phyloP scores from a whole-genome alignment of 2,888 invertebrate genomes.

The Halocaridina rubra region DNA sequence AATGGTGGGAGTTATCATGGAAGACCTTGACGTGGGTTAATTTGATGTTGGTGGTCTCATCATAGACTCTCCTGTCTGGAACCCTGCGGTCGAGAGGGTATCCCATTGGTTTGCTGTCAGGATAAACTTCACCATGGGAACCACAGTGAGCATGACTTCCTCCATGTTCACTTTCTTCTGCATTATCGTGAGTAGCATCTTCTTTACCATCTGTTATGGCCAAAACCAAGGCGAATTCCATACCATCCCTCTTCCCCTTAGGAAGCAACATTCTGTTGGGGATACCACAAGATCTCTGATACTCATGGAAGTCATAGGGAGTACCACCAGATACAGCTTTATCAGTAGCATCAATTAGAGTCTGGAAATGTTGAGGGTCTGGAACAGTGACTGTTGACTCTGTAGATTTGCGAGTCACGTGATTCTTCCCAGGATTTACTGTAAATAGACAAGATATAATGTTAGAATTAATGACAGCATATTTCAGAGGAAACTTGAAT shows the following conservation, averaged over 20 bases:
- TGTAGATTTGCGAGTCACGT: slow-evolving; percentile 77
- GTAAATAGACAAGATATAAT: neutral
- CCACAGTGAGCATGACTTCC: slow-evolving; percentile 68
- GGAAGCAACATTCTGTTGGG: slow-evolving; percentile 64
- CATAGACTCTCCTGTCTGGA: slow-evolving; percentile 35
- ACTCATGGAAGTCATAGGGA: slow-evolving; percentile 29
- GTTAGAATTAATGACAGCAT: too few relatives aligned
- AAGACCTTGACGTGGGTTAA: slow-evolving; percentile 54
- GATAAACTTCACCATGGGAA: slow-evolving; percentile 70
- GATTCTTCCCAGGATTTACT: slow-evolving; percentile 76
- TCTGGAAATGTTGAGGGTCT: slow-evolving; percentile 69
- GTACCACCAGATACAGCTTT: slow-evolving; percentile 17
- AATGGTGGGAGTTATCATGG: neutral
- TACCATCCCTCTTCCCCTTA: slow-evolving; percentile 63
- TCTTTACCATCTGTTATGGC: slow-evolving; percentile 64
- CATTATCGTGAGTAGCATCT: slow-evolving; percentile 1
- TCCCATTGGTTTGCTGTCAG: slow-evolving; percentile 83
- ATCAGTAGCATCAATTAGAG: slow-evolving; percentile 24
- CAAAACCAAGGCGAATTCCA: slow-evolving; percentile 63
- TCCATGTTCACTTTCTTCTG: neutral
- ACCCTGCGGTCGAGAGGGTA: slow-evolving; percentile 79
- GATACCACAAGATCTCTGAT: slow-evolving; percentile 54
- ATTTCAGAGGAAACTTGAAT: too few relatives aligned
- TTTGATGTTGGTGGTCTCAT: slow-evolving; percentile 56
- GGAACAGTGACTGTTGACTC: slow-evolving; percentile 76